Conservation (phyloP, 2,888 invertebrate genomes). For the Orthonychiurus folsomi region DNA sequence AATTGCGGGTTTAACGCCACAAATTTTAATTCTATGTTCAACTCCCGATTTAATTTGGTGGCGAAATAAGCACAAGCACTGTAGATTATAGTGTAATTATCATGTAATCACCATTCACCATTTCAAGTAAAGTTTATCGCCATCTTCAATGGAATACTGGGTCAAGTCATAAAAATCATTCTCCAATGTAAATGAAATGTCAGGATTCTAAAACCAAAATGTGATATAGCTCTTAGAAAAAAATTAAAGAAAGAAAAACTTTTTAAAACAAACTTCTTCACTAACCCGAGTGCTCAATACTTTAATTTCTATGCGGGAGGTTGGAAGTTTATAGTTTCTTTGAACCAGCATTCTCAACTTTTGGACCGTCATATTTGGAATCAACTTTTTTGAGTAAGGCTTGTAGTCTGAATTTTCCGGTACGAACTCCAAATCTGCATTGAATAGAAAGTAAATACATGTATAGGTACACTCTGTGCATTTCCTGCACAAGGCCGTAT, state of each 20-base stretch:
- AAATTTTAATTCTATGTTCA: background rate
- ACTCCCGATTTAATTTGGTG: no score
- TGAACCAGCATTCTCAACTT: conserved; percentile 72
- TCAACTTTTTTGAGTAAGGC: conserved; percentile 58
- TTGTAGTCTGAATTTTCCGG: conserved; percentile 18
- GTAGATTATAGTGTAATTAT: no score
- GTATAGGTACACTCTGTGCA: conserved; percentile 6
- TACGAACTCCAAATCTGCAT: conserved; percentile 19
- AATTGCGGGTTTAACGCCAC: background rate
- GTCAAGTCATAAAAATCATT: conserved; percentile 73
- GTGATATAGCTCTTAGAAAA: conserved; percentile 41
- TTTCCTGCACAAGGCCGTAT: no score
- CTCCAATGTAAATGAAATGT: conserved; percentile 64
- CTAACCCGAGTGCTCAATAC: no score
- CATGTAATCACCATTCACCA: conserved; percentile 44
- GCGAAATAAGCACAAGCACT: no score
- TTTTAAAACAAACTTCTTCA: conserved; percentile 44
- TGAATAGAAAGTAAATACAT: conserved; percentile 10
- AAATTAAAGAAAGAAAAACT: conserved; percentile 44
- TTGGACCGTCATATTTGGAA: conserved; percentile 68
- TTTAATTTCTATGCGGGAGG: conserved; percentile 47
- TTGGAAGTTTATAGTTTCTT: conserved; percentile 56
- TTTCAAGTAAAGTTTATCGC: conserved; percentile 66
- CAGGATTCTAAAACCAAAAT: conserved; percentile 46
- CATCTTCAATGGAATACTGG: conserved; percentile 74